Evolutionary conservation across 2,113 vertebrate species (phyloP).

Genomic region (Microcebus murinus): DNA sequence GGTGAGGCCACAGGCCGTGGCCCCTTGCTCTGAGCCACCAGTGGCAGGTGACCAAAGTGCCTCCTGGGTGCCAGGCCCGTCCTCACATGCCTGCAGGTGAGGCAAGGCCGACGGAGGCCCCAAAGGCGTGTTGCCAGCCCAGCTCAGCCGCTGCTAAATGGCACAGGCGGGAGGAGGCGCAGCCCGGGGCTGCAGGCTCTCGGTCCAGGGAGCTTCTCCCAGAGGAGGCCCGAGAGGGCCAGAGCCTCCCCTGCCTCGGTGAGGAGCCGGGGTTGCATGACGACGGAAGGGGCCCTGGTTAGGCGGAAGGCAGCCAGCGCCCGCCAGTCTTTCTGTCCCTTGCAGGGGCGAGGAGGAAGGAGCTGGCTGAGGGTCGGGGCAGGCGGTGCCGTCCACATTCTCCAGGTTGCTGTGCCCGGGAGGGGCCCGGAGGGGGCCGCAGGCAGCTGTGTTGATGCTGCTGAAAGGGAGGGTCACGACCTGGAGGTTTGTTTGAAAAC

Average conservation of each 20-base stretch:
- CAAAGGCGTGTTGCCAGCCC: fast-evolving
- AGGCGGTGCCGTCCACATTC: background rate
- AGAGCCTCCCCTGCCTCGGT: background rate
- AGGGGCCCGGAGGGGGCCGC: background rate
- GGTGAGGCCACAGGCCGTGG: background rate
- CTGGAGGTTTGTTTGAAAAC: constrained; percentile 76
- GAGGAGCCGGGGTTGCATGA: background rate
- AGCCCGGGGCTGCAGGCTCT: no score
- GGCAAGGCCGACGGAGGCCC: fast-evolving
- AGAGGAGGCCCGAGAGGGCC: background rate
- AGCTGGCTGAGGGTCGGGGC: background rate
- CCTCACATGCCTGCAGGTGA: no score
- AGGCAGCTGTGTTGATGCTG: constrained; percentile 75
- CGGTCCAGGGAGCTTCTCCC: background rate
- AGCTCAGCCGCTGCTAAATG: background rate
- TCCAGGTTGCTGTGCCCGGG: background rate
- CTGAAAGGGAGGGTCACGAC: background rate
- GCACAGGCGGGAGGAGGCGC: background rate
- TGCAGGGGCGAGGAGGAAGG: background rate
- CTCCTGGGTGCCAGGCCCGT: background rate
- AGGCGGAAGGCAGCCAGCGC: background rate
- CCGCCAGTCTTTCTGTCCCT: background rate
- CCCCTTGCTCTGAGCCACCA: background rate
- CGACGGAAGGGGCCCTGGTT: fast-evolving
- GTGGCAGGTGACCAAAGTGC: background rate